phyloP scores from a whole-genome alignment of 2,888 invertebrate species.

The Pyrochroa serraticornis region DNA sequence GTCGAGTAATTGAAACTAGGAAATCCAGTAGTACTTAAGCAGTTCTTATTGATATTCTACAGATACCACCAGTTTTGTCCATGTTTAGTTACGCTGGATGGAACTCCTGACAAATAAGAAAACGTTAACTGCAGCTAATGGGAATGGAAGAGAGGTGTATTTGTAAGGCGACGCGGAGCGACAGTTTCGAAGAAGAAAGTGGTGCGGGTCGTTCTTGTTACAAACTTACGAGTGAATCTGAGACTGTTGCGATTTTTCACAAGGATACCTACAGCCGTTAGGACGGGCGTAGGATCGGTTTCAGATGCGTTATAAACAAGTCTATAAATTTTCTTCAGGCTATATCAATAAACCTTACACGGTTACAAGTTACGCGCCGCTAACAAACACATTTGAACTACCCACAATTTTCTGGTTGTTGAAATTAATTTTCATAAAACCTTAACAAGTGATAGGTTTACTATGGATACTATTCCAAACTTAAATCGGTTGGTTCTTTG shows the following conservation, averaged over 20 bases:
- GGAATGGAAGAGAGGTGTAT: conserved; percentile 8
- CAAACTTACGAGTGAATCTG: background rate
- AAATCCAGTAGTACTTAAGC: conserved; percentile 24
- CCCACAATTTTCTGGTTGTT: too few species aligned
- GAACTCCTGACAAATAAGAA: conserved; percentile 33
- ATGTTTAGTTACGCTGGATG: conserved; percentile 24
- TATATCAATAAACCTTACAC: conserved; percentile 3
- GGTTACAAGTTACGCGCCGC: conserved; percentile 3
- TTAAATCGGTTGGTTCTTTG: too few species aligned
- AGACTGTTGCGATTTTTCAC: background rate
- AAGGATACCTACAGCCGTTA: background rate
- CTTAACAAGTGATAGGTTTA: too few species aligned
- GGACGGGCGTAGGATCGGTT: conserved; percentile 4
- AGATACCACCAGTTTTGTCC: conserved; percentile 31
- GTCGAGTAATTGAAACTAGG: conserved; percentile 31
- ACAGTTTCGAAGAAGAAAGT: background rate
- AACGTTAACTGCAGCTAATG: conserved; percentile 19
- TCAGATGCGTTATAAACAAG: background rate
- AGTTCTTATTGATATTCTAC: conserved; percentile 32
- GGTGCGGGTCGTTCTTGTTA: background rate
- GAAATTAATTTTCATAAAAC: too few species aligned
- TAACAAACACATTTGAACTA: background rate
- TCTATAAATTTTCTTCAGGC: background rate
- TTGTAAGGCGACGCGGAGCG: conserved; percentile 9
- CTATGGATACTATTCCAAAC: too few species aligned